Evolutionary conservation across 1,140 invertebrate species (phyloP).

Genomic region (Saccostrea cuccullata): DNA sequence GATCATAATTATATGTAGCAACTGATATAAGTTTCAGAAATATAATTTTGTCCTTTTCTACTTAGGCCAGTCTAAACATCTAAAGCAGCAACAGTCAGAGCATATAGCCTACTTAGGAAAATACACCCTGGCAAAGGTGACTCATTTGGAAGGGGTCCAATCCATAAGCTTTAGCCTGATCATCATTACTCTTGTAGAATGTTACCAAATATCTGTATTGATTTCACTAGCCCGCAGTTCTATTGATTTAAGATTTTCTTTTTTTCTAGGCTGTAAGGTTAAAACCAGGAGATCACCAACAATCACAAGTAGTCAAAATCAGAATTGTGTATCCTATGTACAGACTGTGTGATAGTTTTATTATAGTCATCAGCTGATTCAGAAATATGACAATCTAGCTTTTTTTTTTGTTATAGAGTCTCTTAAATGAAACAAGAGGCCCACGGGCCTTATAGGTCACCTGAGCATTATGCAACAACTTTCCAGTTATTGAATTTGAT

Average conservation of each 20-base stretch:
- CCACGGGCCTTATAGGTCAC: too few relatives aligned
- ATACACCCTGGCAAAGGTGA: not conserved
- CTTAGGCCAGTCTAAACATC: too few relatives aligned
- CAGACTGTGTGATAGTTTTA: not conserved
- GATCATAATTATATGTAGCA: too few relatives aligned
- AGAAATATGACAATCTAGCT: too few relatives aligned
- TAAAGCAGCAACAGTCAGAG: too few relatives aligned
- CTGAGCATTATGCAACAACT: too few relatives aligned
- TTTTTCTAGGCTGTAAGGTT: not conserved
- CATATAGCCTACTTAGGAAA: not conserved
- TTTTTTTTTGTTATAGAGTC: too few relatives aligned
- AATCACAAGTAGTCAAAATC: not conserved
- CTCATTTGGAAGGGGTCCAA: not conserved
- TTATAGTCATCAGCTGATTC: not conserved
- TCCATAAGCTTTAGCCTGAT: not conserved
- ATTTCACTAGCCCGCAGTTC: not conserved
- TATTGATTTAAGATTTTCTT: not conserved
- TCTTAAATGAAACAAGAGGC: too few relatives aligned
- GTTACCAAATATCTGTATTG: not conserved
- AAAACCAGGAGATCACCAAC: not conserved
- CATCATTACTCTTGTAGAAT: not conserved
- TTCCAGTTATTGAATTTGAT: too few relatives aligned
- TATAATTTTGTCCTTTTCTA: too few relatives aligned
- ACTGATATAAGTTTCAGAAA: too few relatives aligned
- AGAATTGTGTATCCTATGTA: not conserved